Conservation (phyloP, 1,140 invertebrate genomes). For the Zaprionus tsacasi region DNA sequence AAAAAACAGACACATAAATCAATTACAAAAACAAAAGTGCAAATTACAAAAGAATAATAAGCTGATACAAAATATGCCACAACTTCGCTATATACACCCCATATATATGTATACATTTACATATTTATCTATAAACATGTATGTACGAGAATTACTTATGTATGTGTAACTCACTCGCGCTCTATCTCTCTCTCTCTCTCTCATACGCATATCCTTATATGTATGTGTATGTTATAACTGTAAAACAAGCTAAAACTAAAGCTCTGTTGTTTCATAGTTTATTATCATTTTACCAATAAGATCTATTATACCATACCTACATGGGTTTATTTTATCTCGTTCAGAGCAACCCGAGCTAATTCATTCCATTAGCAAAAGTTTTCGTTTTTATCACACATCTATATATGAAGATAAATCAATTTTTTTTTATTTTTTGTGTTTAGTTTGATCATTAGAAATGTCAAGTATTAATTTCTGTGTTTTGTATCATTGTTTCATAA, state of each 20-base stretch:
- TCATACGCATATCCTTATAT: conserved; percentile 30
- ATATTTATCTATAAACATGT: conserved; percentile 15
- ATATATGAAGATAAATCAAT: conserved; percentile 20
- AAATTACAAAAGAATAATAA: conserved; percentile 29
- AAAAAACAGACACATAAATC: conserved; percentile 23
- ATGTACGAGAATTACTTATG: background rate
- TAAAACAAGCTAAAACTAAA: conserved; percentile 28
- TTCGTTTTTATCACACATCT: conserved; percentile 24
- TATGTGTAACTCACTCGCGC: conserved; percentile 38
- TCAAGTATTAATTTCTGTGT: conserved; percentile 63
- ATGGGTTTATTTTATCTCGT: conserved; percentile 10
- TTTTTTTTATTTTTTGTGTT: conserved; percentile 24
- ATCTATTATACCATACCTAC: conserved; percentile 14
- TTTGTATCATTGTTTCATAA: conserved; percentile 74
- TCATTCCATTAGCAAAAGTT: conserved; percentile 76
- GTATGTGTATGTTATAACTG: conserved; percentile 43
- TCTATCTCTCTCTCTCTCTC: conserved; percentile 29
- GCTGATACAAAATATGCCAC: conserved; percentile 35
- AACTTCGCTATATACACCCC: conserved; percentile 42
- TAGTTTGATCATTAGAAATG: conserved; percentile 48
- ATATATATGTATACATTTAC: conserved; percentile 14
- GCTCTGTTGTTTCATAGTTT: conserved; percentile 20
- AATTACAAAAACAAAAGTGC: conserved; percentile 37
- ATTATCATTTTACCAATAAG: background rate
- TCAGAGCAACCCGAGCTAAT: conserved; percentile 39